Evolutionary conservation across 2,888 invertebrate species (phyloP), one percentile per base, ranked within the genome.

Genomic region (Linyphia triangularis): DNA sequence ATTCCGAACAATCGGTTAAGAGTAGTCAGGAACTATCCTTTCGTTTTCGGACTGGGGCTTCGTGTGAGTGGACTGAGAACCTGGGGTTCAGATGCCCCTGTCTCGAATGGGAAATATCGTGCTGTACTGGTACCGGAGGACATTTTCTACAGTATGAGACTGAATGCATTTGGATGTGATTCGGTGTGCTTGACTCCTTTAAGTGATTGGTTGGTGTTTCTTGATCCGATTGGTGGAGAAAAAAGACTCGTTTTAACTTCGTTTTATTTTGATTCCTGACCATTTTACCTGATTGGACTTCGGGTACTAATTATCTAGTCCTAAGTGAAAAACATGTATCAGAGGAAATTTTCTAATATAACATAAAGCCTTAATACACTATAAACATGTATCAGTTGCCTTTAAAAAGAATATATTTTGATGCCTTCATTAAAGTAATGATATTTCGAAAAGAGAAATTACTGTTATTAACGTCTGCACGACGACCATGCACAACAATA

Each of bases 201-300:
- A 16, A 59, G 28, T 37, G 82, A 82, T 28, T 82, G 82, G 82
- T 59, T 72, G 3, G 7, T 82, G n/a, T 57, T 82, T 37, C 16
- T 82, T 13, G 61, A 70, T 61, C 70, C 82, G 2, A 22, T 24
- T 40, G 9, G 33, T 24, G 57, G 24, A 10, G 70, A 82, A 9
- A 82, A 82, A 59, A 37, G 19, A 26, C 24, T 30, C 19, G 4
- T 82, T 33, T 3, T 82, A 4, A 40, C 82, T 61, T 24, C 61
- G 5, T 19, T 82, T n/a, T 82, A 61, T 24, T 70, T 79, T 37
- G 40, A 70, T 9, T 61, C 65, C 2, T 2, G n/a, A 33, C 13
- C 28, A 3, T 10, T 37, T n/a, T n/a, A n/a, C n/a, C n/a, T n/a
- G n/a, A n/a, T n/a, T n/a, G n/a, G n/a, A n/a, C n/a, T n/a, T n/a